Evolutionary conservation across 2,888 invertebrate genomes (phyloP).

Genomic region (Mesopsocus fuscifrons): DNA sequence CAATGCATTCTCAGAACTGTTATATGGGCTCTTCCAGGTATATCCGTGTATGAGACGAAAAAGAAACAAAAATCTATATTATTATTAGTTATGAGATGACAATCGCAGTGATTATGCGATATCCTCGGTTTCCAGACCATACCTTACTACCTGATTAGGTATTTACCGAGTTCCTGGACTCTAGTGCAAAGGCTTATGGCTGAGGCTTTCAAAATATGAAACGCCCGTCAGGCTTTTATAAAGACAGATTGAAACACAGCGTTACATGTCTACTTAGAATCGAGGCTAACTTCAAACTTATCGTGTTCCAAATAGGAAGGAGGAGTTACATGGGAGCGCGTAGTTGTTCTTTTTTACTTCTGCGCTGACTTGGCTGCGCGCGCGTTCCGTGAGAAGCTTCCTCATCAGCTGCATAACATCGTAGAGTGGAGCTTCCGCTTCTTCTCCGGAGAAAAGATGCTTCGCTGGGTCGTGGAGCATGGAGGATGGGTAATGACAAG

Average conservation of each 20-base stretch:
- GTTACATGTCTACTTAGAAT: too few relatives aligned
- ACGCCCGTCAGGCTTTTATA: too few relatives aligned
- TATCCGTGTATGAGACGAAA: neutral
- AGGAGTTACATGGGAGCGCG: slow-evolving; percentile 33
- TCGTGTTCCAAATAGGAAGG: slow-evolving; percentile 28
- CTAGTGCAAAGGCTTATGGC: too few relatives aligned
- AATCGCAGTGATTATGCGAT: too few relatives aligned
- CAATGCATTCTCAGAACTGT: slow-evolving; percentile 34
- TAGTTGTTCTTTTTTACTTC: slow-evolving; percentile 34
- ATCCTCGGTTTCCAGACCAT: too few relatives aligned
- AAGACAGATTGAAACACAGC: too few relatives aligned
- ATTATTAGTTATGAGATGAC: too few relatives aligned
- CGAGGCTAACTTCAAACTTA: too few relatives aligned
- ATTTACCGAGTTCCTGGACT: too few relatives aligned
- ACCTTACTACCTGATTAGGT: too few relatives aligned
- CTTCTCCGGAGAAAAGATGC: slow-evolving; percentile 31
- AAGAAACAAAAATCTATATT: neutral
- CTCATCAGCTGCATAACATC: slow-evolving; percentile 32
- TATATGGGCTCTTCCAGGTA: slow-evolving; percentile 37
- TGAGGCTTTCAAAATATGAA: too few relatives aligned
- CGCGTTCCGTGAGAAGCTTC: slow-evolving; percentile 24
- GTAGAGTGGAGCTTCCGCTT: slow-evolving; percentile 35
- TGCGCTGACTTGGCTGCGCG: slow-evolving; percentile 35
- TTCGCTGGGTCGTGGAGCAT: slow-evolving; percentile 34
- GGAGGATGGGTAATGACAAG: slow-evolving; percentile 42